These are phyloP conservation scores for Choreutis nemorana DNA, from an alignment of 2,888 invertebrate species.

Conservation along the genomic window DNA sequence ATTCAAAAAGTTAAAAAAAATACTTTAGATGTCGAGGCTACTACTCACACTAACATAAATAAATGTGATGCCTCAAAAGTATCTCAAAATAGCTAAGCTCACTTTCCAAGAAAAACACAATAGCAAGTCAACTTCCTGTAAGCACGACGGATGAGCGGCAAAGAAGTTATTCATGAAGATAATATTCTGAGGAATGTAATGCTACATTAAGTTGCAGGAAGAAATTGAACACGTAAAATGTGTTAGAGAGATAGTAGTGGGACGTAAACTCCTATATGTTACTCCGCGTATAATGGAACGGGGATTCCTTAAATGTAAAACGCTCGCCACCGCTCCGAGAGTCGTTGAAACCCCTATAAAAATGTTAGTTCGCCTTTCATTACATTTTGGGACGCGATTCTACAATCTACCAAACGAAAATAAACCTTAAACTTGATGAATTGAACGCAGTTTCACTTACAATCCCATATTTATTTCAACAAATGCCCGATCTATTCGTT, in stretches of 20 bases:
- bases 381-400: conserved; percentile 43
- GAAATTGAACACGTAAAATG: conserved; percentile 1
- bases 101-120: too few species aligned
- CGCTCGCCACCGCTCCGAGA: conserved; percentile 43
- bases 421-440: conserved; percentile 11
- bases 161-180: too few species aligned
- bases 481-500: conserved; percentile 38
- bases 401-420: conserved; percentile 16
- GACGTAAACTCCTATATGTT: conserved; percentile 45
- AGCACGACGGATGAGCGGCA: too few species aligned
- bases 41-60: too few species aligned
- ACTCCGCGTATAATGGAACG: conserved; percentile 53
- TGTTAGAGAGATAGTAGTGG: conserved; percentile 26
- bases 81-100: too few species aligned
- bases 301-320: conserved; percentile 61
- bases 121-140: too few species aligned
- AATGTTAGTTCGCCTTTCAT: conserved; percentile 61
- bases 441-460: too few species aligned
- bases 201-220: too few species aligned
- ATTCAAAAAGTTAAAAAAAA: too few species aligned
- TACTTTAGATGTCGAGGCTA: too few species aligned
- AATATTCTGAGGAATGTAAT: too few species aligned
- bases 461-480: conserved; percentile 30
- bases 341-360: conserved; percentile 62
- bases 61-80: too few species aligned